These are phyloP conservation scores for Sycophila sp. DNA, from an alignment of 1,140 invertebrate species.

Conservation along the genomic window DNA sequence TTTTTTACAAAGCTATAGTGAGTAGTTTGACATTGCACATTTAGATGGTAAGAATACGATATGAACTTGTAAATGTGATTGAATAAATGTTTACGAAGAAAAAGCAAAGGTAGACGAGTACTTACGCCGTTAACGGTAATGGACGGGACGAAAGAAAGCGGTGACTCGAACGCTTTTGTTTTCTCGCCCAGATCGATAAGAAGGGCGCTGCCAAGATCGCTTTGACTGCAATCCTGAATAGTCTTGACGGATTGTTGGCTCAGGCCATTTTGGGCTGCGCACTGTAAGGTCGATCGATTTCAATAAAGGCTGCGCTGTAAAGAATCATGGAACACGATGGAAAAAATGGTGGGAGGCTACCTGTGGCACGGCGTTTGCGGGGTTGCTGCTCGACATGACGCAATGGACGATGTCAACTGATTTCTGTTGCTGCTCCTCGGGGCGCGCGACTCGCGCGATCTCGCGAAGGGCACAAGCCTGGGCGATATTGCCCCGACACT, in stretches of 20 bases:
- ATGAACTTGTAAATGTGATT: background rate
- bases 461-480: slow-evolving; percentile 72
- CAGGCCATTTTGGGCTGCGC: slow-evolving; percentile 59
- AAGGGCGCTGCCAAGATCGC: slow-evolving; percentile 60
- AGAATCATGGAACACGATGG: too few species aligned
- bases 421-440: slow-evolving; percentile 54
- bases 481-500: slow-evolving; percentile 74
- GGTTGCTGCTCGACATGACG: slow-evolving; percentile 63
- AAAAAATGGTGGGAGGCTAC: slow-evolving; percentile 43
- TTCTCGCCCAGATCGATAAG: slow-evolving; percentile 69
- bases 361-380: slow-evolving; percentile 49
- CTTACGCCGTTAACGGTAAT: slow-evolving; percentile 68
- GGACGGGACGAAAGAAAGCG: slow-evolving; percentile 72
- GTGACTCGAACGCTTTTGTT: slow-evolving; percentile 65
- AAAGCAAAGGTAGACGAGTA: background rate
- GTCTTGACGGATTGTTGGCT: slow-evolving; percentile 52
- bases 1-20: too few species aligned
- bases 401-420: slow-evolving; percentile 67
- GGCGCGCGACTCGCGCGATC: slow-evolving; percentile 49
- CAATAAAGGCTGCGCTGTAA: background rate
- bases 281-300: slow-evolving; percentile 56
- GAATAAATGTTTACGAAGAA: slow-evolving; percentile 4
- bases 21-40: too few species aligned
- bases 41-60: too few species aligned
- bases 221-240: slow-evolving; percentile 61